A percentile compares a stretch with the other conserved stretches of the same genome.
Conservation (phyloP, 2,888 invertebrate genomes). For the Standfussiana lucernea region DNA sequence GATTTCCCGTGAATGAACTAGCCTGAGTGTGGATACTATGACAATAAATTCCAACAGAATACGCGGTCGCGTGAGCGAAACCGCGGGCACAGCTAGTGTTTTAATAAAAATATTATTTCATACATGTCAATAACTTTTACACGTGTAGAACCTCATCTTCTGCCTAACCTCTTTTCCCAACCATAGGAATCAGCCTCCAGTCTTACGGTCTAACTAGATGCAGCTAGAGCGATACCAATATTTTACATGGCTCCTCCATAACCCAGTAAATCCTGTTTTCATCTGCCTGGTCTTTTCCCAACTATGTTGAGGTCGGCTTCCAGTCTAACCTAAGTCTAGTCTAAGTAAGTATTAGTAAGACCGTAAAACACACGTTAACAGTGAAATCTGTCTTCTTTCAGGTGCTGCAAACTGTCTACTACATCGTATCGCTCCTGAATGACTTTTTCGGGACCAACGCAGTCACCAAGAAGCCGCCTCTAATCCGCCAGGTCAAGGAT, state of each 20-base stretch:
- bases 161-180: background rate
- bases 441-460: conserved; percentile 94
- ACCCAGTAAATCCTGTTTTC: background rate
- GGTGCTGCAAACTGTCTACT: conserved; percentile 94
- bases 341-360: background rate
- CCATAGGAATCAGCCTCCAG: background rate
- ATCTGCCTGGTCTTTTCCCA: background rate
- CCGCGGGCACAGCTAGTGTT: too few species aligned
- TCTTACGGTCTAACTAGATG: background rate
- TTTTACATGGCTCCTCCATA: background rate
- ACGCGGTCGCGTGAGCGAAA: too few species aligned
- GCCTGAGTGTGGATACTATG: too few species aligned
- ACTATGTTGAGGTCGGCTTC: background rate
- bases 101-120: background rate
- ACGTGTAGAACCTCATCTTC: background rate
- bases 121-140: background rate
- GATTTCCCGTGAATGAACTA: too few species aligned
- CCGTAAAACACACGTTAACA: background rate
- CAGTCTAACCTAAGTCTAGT: background rate
- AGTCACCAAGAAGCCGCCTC: conserved; percentile 90
- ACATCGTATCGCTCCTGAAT: conserved; percentile 93
- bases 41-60: too few species aligned
- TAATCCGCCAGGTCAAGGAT: conserved; percentile 93
- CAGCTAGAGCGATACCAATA: background rate
- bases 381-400: conserved; percentile 76